Base-by-base conservation (phyloP, 2,888 invertebrate genomes). In the Kryphioiulus occultus region DNA sequence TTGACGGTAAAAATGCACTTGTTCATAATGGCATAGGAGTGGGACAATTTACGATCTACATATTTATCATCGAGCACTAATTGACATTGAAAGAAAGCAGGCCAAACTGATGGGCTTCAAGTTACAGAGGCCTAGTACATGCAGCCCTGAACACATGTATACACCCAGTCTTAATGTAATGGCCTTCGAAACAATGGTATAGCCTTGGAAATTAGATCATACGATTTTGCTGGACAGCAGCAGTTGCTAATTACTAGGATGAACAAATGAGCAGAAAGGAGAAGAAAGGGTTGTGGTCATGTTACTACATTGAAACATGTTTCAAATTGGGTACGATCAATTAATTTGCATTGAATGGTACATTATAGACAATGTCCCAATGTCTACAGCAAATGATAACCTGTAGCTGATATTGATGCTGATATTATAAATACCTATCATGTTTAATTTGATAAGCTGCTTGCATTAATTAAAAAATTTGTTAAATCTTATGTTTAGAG, bases 151-250 rank as follows among this genome's bases (percentile, higher is more conserved):
- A 47, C 17, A 17, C 47, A 17, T 47, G 17, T 47, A 15, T 15
- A 47, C 17, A 47, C 7, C 12, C 2, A 59, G n/a, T 59, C n/a
- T 19, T 59, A 59, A 59, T n/a, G 59, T 59, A n/a, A 59, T 59
- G 59, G 59, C 59, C 59, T 59, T 59, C 59, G 9, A 59, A n/a
- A 59, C 59, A 59, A n/a, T 59, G 59, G 15, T 3, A 7, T 59
- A n/a, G 59, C n/a, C 59, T 59, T 59, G 59, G 59, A 59, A 59
- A 59, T 59, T 59, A 59, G 39, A 59, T n/a, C 59, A 59, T 9
- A 47, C n/a, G n/a, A 59, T 59, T 59, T 9, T 3, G 59, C 59
- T 59, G 59, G 59, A 59, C 59, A 59, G 59, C 59, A 59, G 2
- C 22, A 59, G n/a, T 59, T 19, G 59, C 59, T 59, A 59, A 59